phyloP scores from a whole-genome alignment of 2,888 invertebrate species.

The Tetropium fuscum region DNA sequence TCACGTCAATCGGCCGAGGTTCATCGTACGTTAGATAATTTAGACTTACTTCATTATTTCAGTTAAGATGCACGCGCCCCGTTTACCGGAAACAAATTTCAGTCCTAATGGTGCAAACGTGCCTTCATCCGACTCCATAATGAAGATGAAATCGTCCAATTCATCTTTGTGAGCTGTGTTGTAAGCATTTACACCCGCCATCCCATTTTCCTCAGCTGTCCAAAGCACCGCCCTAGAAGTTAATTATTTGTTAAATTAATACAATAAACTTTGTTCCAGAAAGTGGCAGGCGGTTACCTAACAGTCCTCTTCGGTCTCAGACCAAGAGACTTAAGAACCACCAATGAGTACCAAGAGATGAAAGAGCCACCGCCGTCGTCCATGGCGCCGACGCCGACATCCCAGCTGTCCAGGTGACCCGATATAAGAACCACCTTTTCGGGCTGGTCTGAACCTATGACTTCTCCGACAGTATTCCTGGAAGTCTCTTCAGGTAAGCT shows the following conservation, averaged over 20 bases:
- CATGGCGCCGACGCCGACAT: conserved; percentile 89
- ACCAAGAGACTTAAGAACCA: conserved; percentile 74
- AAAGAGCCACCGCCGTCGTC: conserved; percentile 88
- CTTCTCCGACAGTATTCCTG: conserved; percentile 80
- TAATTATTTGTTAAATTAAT: conserved; percentile 6
- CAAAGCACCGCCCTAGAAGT: conserved; percentile 75
- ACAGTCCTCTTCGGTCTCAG: conserved; percentile 79
- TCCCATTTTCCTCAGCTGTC: conserved; percentile 84
- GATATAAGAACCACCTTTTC: conserved; percentile 79
- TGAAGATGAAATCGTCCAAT: conserved; percentile 75
- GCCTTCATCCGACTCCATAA: conserved; percentile 88
- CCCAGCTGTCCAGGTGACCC: conserved; percentile 90
- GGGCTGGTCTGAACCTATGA: conserved; percentile 68
- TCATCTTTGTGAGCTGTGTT: conserved; percentile 71
- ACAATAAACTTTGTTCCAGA: neutral
- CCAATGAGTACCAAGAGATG: conserved; percentile 81
- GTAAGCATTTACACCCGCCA: conserved; percentile 76
- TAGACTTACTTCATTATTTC: conserved; percentile 72
- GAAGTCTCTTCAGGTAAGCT: conserved; percentile 71
- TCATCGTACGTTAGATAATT: neutral
- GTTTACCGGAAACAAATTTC: conserved; percentile 72
- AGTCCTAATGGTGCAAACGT: conserved; percentile 82
- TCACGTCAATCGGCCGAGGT: too few species aligned
- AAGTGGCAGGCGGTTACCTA: conserved; percentile 65
- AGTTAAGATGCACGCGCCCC: conserved; percentile 75